Evolutionary conservation across 2,113 vertebrate genomes (phyloP).

Genomic region (Aix galericulata): DNA sequence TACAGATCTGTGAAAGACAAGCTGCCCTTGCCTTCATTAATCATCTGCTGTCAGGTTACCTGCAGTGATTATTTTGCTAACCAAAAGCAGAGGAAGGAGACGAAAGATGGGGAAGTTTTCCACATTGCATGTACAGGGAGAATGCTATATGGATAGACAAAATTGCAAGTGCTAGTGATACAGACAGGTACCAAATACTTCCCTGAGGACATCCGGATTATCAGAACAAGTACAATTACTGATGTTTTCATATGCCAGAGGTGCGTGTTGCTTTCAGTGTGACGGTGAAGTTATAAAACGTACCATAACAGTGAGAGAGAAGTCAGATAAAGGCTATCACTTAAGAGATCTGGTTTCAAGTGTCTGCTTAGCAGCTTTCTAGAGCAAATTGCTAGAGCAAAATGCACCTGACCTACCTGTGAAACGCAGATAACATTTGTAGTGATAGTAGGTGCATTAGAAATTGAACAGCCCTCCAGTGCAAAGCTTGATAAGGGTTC

Average conservation of each 20-base stretch:
- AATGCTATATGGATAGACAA: rapidly evolving
- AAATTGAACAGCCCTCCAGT: not conserved
- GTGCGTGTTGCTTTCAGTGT: not conserved
- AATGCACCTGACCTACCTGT: not conserved
- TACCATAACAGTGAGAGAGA: not conserved
- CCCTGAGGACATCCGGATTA: not conserved
- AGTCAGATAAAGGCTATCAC: not conserved
- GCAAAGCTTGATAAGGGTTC: not conserved
- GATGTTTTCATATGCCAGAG: not conserved
- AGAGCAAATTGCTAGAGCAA: not conserved
- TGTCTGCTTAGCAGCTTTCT: not conserved
- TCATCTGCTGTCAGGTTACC: not conserved
- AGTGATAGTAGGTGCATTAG: not conserved
- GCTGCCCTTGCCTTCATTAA: not conserved
- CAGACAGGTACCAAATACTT: not conserved
- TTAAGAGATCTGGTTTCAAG: not conserved
- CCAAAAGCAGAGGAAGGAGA: not conserved
- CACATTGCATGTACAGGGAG: not conserved
- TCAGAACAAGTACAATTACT: not conserved
- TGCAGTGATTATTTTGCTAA: not conserved
- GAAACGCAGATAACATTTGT: not conserved
- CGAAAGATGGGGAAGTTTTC: not conserved
- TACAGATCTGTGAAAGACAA: not conserved
- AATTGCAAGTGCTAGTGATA: not conserved
- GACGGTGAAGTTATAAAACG: not conserved